Conservation (phyloP, 2,113 vertebrate species). For the Cygnus buccinator region DNA sequence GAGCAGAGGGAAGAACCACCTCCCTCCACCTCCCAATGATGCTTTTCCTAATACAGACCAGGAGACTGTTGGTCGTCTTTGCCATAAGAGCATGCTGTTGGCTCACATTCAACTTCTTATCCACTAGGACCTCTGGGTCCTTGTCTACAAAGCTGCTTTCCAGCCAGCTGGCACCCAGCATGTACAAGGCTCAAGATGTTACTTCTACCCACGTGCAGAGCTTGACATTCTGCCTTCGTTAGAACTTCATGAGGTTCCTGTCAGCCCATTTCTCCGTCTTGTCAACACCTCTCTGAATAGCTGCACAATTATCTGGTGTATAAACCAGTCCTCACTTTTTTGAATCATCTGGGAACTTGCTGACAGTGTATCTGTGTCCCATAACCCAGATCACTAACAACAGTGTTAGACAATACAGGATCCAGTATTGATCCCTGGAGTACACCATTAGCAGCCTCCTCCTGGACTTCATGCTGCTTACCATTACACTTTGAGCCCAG, state of each 20-base stretch:
- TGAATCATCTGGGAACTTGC: background rate
- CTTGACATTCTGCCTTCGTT: background rate
- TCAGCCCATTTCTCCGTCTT: background rate
- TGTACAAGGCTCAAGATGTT: background rate
- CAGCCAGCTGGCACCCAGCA: background rate
- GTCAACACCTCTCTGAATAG: background rate
- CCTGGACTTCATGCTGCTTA: background rate
- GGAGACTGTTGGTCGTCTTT: background rate
- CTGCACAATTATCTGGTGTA: background rate
- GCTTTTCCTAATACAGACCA: background rate
- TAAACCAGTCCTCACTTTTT: background rate
- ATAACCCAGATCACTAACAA: accelerated
- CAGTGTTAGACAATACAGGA: background rate
- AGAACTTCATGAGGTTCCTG: background rate
- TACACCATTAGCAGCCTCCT: background rate
- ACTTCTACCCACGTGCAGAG: background rate
- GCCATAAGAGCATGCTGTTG: background rate
- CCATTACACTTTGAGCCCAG: background rate
- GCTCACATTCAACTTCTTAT: background rate
- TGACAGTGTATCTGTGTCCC: background rate
- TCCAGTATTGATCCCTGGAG: accelerated
- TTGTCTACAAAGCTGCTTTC: background rate
- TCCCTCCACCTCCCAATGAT: background rate
- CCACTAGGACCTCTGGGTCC: background rate
- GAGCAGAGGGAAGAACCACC: background rate